Evolutionary conservation across 1,140 invertebrate genomes (phyloP).

Genomic region (Drosophila guanche): DNA sequence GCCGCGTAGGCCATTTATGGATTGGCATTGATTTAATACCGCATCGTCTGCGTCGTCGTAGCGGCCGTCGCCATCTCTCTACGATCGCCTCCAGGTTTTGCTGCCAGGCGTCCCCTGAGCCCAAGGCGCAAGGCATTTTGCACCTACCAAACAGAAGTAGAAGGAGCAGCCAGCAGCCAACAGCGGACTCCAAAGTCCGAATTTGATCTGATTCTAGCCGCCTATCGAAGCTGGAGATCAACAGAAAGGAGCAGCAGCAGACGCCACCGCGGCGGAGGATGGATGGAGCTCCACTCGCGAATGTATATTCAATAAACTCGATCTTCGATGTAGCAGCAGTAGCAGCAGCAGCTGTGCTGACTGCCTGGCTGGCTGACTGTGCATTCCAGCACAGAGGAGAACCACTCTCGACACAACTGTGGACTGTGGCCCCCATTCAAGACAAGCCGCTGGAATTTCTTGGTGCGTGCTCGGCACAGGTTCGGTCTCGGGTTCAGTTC

Average conservation of each 20-base stretch:
- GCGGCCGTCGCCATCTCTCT: no score
- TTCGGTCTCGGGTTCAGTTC: constrained; percentile 32
- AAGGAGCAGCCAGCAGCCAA: constrained; percentile 1
- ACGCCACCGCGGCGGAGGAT: constrained; percentile 53
- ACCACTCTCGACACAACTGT: constrained; percentile 34
- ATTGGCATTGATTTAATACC: constrained; percentile 82
- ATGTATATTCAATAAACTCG: constrained; percentile 83
- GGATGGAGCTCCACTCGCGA: constrained; percentile 25
- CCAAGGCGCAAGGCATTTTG: constrained; percentile 81
- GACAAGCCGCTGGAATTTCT: constrained; percentile 81
- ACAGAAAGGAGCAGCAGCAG: constrained; percentile 41
- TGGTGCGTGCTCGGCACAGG: constrained; percentile 83
- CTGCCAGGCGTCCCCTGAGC: constrained; percentile 66
- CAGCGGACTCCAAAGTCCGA: constrained; percentile 56
- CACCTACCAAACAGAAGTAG: constrained; percentile 57
- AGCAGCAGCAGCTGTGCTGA: constrained; percentile 32
- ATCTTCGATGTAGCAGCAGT: constrained; percentile 52
- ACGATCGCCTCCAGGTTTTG: constrained; percentile 30
- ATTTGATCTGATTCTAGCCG: constrained; percentile 78
- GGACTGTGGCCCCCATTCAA: constrained; percentile 74
- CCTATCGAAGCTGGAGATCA: constrained; percentile 68
- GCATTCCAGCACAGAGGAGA: constrained; percentile 41
- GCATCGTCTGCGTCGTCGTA: constrained; percentile 24
- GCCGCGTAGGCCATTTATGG: constrained; percentile 75
- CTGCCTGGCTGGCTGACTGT: constrained; percentile 33